phyloP scores from a whole-genome alignment of 2,888 invertebrate genomes.

The Lasioglossum malachurum region DNA sequence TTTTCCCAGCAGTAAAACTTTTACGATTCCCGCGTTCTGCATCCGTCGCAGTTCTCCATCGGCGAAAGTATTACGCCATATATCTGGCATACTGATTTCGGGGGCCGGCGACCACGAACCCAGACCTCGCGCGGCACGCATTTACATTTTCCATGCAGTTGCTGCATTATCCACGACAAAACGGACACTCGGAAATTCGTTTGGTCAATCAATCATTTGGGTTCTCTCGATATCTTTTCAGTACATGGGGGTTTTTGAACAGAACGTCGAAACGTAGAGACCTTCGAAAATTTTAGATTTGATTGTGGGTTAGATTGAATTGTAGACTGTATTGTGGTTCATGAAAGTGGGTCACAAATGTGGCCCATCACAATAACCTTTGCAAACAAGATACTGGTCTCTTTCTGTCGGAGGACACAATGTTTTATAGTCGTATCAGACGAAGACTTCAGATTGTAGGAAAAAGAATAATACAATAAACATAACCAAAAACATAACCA shows the following conservation, averaged over 20 bases:
- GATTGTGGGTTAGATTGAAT: background rate
- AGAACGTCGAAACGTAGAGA: background rate
- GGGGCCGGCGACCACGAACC: background rate
- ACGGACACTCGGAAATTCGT: background rate
- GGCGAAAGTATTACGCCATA: conserved; percentile 47
- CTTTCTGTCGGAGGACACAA: background rate
- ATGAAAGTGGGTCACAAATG: background rate
- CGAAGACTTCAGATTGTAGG: background rate
- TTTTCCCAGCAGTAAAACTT: conserved; percentile 65
- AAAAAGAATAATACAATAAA: background rate
- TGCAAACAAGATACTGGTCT: background rate
- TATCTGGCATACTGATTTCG: conserved; percentile 45
- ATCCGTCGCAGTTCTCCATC: conserved; percentile 35
- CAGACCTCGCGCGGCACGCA: background rate
- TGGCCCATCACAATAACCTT: background rate
- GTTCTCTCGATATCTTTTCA: background rate
- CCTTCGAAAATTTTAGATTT: background rate
- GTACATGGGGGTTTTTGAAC: background rate
- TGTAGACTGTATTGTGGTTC: background rate
- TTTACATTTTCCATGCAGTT: conserved; percentile 10
- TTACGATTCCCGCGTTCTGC: conserved; percentile 50
- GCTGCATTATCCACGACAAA: conserved; percentile 12
- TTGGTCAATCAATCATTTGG: background rate
- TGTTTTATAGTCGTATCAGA: background rate
- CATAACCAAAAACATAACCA: too few species aligned